Conservation (phyloP, 2,113 vertebrate genomes). For the Gambusia holbrooki region DNA sequence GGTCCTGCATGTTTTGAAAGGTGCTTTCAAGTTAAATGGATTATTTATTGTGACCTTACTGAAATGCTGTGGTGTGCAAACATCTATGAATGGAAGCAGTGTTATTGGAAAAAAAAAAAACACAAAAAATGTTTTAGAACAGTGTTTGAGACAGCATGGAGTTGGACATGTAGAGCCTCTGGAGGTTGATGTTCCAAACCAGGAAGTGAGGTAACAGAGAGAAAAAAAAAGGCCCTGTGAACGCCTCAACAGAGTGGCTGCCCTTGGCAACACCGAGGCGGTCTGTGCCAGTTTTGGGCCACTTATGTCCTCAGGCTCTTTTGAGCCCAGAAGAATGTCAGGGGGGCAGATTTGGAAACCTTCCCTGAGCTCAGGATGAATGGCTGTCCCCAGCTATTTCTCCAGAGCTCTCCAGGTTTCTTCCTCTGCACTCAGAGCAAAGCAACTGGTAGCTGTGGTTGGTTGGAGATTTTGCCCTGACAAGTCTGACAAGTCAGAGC, state of each 20-base stretch:
- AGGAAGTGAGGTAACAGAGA: constrained; percentile 76
- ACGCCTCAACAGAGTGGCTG: constrained; percentile 71
- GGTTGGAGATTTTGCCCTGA: constrained; percentile 1
- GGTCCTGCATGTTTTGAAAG: no score
- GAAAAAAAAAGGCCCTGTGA: constrained; percentile 71
- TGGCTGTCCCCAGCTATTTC: constrained; percentile 54
- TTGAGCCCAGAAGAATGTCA: constrained; percentile 80
- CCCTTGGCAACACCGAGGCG: constrained; percentile 76
- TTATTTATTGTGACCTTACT: no score
- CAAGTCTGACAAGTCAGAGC: neutral
- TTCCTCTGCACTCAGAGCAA: constrained; percentile 17
- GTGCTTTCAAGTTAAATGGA: no score
- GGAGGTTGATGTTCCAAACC: constrained; percentile 67
- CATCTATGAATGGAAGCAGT: no score
- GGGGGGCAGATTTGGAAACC: constrained; percentile 71
- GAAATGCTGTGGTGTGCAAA: no score
- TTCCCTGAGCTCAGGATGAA: constrained; percentile 74
- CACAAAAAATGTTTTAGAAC: no score
- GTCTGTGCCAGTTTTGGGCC: constrained; percentile 78
- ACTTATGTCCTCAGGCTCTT: constrained; percentile 74
- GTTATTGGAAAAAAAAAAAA: no score
- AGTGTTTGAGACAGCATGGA: no score
- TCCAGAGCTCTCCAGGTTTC: constrained; percentile 31
- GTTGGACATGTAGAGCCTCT: constrained; percentile 1
- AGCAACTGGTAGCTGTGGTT: constrained; percentile 24